phyloP scores from a whole-genome alignment of 1,140 invertebrate species.

The Listronotus bonariensis region DNA sequence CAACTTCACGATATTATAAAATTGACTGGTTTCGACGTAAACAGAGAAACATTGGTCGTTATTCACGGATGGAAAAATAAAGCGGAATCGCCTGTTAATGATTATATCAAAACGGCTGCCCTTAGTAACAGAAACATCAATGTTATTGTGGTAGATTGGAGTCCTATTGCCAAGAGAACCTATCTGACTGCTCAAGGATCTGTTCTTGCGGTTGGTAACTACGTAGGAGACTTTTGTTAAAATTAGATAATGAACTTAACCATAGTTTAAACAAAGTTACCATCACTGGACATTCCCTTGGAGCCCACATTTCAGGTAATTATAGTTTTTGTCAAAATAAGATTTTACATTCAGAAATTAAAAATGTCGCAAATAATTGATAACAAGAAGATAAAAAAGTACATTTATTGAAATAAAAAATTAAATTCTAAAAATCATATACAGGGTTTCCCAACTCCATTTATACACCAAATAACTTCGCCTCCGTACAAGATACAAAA shows the following conservation, averaged over 20 bases:
- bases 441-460: too few species aligned
- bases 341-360: too few species aligned
- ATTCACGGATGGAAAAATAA: constrained; percentile 54
- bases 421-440: too few species aligned
- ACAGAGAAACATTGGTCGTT: constrained; percentile 48
- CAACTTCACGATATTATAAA: background rate
- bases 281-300: constrained; percentile 70
- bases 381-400: too few species aligned
- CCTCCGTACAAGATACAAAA: too few species aligned
- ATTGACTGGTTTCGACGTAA: constrained; percentile 27
- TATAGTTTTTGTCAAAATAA: too few species aligned
- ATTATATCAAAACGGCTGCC: constrained; percentile 50
- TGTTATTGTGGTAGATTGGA: constrained; percentile 65
- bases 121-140: constrained; percentile 57
- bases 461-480: too few species aligned
- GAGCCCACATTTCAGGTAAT: constrained; percentile 66
- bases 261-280: constrained; percentile 61
- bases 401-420: too few species aligned
- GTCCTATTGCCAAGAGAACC: constrained; percentile 44
- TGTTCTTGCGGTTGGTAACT: constrained; percentile 59
- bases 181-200: constrained; percentile 58
- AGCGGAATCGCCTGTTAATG: constrained; percentile 45
- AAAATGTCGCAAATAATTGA: too few species aligned
- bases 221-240: constrained; percentile 60
- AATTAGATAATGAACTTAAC: constrained; percentile 53